Conservation (phyloP, 2,113 vertebrate species). For the Clarias batrachus region DNA sequence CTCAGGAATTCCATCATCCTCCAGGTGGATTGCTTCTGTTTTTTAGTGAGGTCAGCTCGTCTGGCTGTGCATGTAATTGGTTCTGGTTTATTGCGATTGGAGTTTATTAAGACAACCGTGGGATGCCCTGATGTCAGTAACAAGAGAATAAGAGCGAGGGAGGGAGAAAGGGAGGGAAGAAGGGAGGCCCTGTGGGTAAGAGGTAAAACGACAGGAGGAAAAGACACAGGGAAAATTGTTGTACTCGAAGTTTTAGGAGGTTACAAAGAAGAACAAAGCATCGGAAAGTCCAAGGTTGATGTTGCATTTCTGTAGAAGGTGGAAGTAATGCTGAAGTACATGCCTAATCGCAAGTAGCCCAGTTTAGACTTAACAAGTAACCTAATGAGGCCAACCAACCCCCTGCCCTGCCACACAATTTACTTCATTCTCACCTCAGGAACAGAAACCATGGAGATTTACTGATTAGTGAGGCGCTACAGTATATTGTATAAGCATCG, state of each 20-base stretch:
- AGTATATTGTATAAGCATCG: conserved; percentile 35
- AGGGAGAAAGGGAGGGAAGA: conserved; percentile 9
- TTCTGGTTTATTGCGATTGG: conserved; percentile 53
- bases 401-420: conserved; percentile 3
- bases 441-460: conserved; percentile 42
- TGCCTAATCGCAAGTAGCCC: conserved; percentile 18
- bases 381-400: conserved; percentile 35
- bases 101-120: conserved; percentile 55
- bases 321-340: background rate
- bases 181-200: background rate
- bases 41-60: conserved; percentile 46
- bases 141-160: conserved; percentile 41
- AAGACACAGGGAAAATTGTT: conserved; percentile 7
- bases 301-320: background rate
- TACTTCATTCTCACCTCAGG: conserved; percentile 48
- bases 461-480: conserved; percentile 7
- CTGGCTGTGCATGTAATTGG: conserved; percentile 49
- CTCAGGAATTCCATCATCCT: conserved; percentile 46
- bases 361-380: conserved; percentile 29
- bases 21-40: conserved; percentile 56
- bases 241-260: conserved; percentile 21
- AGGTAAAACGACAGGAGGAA: background rate
- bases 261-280: conserved; percentile 15
- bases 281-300: background rate
- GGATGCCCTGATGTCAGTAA: conserved; percentile 56